Conservation (phyloP, 2,113 vertebrate species). For the Oceanodroma tethys region DNA sequence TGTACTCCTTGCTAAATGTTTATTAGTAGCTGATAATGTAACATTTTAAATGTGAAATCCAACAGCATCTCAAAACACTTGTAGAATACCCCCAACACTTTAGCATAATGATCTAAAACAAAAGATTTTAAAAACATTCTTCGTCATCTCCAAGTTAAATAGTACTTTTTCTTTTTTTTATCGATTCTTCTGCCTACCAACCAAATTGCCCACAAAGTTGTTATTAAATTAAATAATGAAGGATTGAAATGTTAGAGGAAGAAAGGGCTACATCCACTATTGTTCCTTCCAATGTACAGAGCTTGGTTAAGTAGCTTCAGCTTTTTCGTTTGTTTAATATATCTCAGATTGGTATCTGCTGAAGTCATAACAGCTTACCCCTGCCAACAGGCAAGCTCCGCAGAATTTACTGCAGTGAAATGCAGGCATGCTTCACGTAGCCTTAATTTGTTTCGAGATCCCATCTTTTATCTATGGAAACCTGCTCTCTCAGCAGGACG, state of each 20-base stretch:
- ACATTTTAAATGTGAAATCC: background rate
- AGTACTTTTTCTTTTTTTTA: background rate
- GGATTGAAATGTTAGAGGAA: background rate
- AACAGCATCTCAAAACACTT: background rate
- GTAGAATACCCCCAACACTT: background rate
- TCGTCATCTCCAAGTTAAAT: background rate
- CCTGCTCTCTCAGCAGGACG: conserved; percentile 47
- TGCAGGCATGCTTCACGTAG: conserved; percentile 1
- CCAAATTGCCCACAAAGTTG: background rate
- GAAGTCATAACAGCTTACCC: background rate
- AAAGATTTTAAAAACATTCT: background rate
- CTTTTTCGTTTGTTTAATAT: conserved; percentile 6
- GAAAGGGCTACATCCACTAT: background rate
- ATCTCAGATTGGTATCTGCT: background rate
- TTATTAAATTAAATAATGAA: background rate
- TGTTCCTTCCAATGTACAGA: background rate
- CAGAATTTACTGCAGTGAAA: conserved; percentile 19
- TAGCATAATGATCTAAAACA: background rate
- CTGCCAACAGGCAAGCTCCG: background rate
- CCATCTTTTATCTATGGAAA: conserved; percentile 44
- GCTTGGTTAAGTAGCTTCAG: background rate
- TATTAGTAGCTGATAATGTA: background rate
- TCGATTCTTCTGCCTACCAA: background rate
- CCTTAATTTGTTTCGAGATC: conserved; percentile 40
- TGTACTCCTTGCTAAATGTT: background rate